Conservation (phyloP, 2,888 invertebrate species). For the Mythimna ferrago region DNA sequence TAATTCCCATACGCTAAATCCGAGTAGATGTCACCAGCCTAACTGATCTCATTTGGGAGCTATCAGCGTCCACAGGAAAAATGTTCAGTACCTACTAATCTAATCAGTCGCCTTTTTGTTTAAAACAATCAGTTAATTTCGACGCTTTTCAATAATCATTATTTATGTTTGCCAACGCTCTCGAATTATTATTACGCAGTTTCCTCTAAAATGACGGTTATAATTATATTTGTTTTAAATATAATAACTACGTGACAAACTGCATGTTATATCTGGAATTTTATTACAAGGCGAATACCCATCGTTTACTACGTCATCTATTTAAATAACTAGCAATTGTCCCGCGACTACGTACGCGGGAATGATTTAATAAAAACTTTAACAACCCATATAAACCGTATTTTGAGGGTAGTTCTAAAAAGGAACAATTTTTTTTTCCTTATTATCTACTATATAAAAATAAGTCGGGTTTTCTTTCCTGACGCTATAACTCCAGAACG, state of each 20-base stretch:
- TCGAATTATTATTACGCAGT: constrained; percentile 9
- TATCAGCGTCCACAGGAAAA: constrained; percentile 10
- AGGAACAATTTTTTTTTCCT: too few relatives aligned
- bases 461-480: too few relatives aligned
- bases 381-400: too few relatives aligned
- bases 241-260: background rate
- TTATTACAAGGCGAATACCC: background rate
- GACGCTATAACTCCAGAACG: too few relatives aligned
- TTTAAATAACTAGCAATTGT: too few relatives aligned
- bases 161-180: background rate
- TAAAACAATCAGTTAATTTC: constrained; percentile 31
- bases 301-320: too few relatives aligned
- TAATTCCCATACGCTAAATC: background rate
- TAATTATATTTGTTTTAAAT: background rate
- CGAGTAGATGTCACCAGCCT: background rate
- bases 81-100: constrained; percentile 8
- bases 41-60: constrained; percentile 10
- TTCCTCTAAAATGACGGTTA: background rate
- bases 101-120: constrained; percentile 16
- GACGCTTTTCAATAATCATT: constrained; percentile 14
- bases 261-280: background rate
- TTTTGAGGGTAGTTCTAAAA: too few relatives aligned
- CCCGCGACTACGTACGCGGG: too few relatives aligned
- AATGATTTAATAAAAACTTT: too few relatives aligned
- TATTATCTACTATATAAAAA: too few relatives aligned